Conservation (phyloP, 2,888 invertebrate species). For the Holacanthella duospinosa region DNA sequence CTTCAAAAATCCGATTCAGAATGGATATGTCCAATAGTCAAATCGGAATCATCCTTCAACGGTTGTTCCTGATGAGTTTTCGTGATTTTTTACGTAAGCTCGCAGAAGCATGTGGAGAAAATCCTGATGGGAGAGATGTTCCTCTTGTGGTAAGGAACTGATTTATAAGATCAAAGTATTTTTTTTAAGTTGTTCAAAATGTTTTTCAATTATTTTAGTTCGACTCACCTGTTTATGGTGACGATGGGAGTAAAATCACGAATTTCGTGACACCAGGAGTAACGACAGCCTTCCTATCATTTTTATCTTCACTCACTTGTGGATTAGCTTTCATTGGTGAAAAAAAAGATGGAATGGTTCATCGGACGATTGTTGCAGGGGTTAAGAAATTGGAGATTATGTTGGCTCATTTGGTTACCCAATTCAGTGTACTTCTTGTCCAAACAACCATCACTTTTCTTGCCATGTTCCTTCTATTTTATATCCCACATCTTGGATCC, state of each 20-base stretch:
- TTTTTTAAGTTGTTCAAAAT: not conserved
- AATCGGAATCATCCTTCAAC: slow-evolving; percentile 70
- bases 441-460: slow-evolving; percentile 80
- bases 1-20: slow-evolving; percentile 78
- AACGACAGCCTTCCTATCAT: slow-evolving; percentile 17
- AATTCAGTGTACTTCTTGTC: slow-evolving; percentile 87
- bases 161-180: not conserved
- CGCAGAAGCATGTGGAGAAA: slow-evolving; percentile 61
- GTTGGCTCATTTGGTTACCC: slow-evolving; percentile 40
- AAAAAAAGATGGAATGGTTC: slow-evolving; percentile 30
- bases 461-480: slow-evolving; percentile 81
- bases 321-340: slow-evolving; percentile 28
- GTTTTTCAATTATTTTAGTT: slow-evolving; percentile 5
- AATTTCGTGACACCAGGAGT: slow-evolving; percentile 94
- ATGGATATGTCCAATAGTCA: slow-evolving; percentile 79
- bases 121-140: slow-evolving; percentile 60
- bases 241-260: not conserved
- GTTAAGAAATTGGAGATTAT: slow-evolving; percentile 7
- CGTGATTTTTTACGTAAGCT: slow-evolving; percentile 69
- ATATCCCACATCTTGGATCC: slow-evolving; percentile 79
- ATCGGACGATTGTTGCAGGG: slow-evolving; percentile 43
- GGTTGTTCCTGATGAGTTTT: slow-evolving; percentile 75
- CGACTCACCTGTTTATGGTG: slow-evolving; percentile 4
- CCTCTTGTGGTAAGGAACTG: slow-evolving; percentile 13
- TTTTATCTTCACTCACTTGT: slow-evolving; percentile 18